phyloP scores from a whole-genome alignment of 2,888 invertebrate genomes.

The Drosophila melanosoma region DNA sequence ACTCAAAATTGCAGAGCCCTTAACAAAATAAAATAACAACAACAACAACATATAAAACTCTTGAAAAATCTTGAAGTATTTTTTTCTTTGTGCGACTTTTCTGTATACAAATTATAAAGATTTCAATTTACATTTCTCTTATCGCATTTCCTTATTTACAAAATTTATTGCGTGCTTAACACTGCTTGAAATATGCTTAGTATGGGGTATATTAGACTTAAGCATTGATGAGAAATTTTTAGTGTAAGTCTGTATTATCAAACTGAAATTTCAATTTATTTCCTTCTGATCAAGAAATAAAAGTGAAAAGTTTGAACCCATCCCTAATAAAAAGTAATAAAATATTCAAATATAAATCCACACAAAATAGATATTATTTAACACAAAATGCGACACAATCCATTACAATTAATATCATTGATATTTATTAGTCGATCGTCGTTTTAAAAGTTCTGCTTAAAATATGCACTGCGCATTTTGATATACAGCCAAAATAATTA shows the following conservation, averaged over 20 bases:
- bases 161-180: neutral
- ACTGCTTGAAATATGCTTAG: neutral
- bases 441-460: neutral
- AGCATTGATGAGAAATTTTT: neutral
- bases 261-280: neutral
- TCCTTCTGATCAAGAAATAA: neutral
- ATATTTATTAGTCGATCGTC: neutral
- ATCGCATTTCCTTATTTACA: conserved; percentile 9
- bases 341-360: neutral
- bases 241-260: neutral
- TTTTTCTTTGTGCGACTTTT: conserved; percentile 5
- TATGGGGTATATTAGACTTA: neutral
- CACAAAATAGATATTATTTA: neutral
- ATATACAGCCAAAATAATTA: conserved; percentile 8
- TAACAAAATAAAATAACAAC: conserved; percentile 6
- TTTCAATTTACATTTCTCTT: conserved; percentile 13
- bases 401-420: neutral
- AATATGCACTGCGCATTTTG: conserved; percentile 18
- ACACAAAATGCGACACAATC: neutral
- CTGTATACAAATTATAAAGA: conserved; percentile 4
- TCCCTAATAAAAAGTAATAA: neutral
- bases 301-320: neutral
- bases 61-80: conserved; percentile 8
- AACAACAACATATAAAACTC: conserved; percentile 4
- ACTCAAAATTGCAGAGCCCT: conserved; percentile 42